Base-by-base conservation (phyloP, 2,888 invertebrate species). In the Napeogenes sylphis region DNA sequence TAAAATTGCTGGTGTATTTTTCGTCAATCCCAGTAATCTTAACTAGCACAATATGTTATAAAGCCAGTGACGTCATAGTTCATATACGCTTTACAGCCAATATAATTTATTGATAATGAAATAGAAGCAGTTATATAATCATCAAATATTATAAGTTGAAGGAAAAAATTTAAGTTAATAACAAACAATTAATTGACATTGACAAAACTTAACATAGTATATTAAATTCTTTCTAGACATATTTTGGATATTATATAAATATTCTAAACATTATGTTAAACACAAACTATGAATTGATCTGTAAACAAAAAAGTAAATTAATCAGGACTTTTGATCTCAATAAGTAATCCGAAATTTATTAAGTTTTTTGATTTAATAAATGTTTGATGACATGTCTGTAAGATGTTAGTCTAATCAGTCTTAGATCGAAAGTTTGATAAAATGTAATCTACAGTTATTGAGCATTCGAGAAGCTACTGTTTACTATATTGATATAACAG, bases 401-500 rank as follows among this genome's bases (percentile, higher is more conserved):
- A 58, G 75, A 77, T 79, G 82, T 85, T 77, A 86, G 77, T 85
- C 87, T 88, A 88, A 83, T 89, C 88, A 89, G 88, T 89, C 88
- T 89, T 89, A 85, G 83, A 83, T 85, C 77, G 84, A 87, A 83
- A 82, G 76, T 78, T 82, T 58, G 53, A 58, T 64, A 56, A 54
- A 59, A 53, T 46, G 56, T 58, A 30, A 65, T 56, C 63, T 63
- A 67, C 59, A 63, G 55, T 67, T 61, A 61, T 64, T 67, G 65
- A 67, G 67, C 67, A 65, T 65, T 30, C 21, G 51, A 51, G 10
- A 30, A 51, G 51, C 33, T 35, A 55, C 55, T 10, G 55, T 35
- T 42, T 13, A 55, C 4, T 55, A 4, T 33, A 55, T 35, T 35
- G 55, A 14, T 35, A 35, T 55, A 55, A 55, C 35, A n/a, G 8